Base-by-base conservation (phyloP, 2,888 invertebrate genomes). In the Eristalis tenax region DNA sequence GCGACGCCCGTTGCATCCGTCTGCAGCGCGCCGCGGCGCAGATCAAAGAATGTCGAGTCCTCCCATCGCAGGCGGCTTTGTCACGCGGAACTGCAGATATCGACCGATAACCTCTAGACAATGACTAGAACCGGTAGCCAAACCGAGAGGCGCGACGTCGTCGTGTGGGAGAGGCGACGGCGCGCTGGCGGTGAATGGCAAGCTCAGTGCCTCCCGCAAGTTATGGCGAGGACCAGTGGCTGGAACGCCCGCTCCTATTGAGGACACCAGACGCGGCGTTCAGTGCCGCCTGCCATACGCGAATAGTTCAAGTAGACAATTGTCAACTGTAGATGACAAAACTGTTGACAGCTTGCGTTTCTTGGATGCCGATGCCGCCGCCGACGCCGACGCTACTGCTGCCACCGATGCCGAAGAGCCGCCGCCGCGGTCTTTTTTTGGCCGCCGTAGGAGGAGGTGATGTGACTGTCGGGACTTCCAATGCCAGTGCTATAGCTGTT, bases 291-390 rank as follows among this genome's bases (percentile, higher is more conserved):
- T 79, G 70, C 70, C 78, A 71, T 75, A 70, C 75, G 73, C 80
- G 87, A 83, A 86, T 79, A 79, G 86, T 86, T 83, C 86, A 86
- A 83, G 83, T 76, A 83, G 87, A 79, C 83, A 83, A 87, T 87
- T 87, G 87, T 87, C 87, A 87, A 87, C 68, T 76, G 79, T 68
- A 76, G 80, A 81, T 84, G 84, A 88, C 88, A 88, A 88, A 88
- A 88, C 88, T 88, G 84, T 77, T 88, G 88, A 88, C 88, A 88
- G 88, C 81, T 84, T 80, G 76, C 40, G 76, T 57, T 66, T 76
- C 71, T 87, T 87, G 83, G 83, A 87, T 80, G 75, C 43, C 11
- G 76, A 71, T 65, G 76, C 75, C 79, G 57, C 69, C 59, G 85
- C 66, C 50, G 50, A n/a, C 50, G 50, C 15, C 43, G 43, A 15